Evolutionary conservation across 1,140 invertebrate species (phyloP), one percentile per base, ranked within the genome.

Genomic region (Steinernema khuongi): DNA sequence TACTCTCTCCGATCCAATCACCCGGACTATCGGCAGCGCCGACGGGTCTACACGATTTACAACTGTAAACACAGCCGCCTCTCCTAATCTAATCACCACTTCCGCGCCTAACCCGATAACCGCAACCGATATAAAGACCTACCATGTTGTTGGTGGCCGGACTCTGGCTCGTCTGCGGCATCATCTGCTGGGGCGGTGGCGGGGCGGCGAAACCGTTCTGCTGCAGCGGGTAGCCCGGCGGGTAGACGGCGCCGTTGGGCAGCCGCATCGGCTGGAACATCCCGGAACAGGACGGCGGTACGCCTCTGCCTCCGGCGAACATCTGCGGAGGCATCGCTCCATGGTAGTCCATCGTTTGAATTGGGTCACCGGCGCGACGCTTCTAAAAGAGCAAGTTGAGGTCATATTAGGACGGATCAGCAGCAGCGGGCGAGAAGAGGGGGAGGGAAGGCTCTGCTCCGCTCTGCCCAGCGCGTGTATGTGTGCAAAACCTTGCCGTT

Each of bases 301-400:
- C 36, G 7, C 7, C 36, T 7, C 36, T n/a, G n/a, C 50, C 50
- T 17, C 14, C 7, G 19, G 7, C 50, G 50, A 60, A 60, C 50
- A 60, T 60, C 50, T 60, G 50, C 50, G 50, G 7, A 2, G 50
- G 7, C 50, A 22, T 22, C 50, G 50, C 22, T 26, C 50, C 50
- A 26, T 60, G 50, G 19, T 60, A 60, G 50, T 60, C 50, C 50
- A 60, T 60, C 50, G 50, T 41, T 41, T 41, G 36, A 41, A 41
- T 41, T n/a, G 36, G 36, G 36, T 60, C 50, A 17, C 50, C 50
- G 11, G 50, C 50, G 50, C 50, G 50, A 26, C 50, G 50, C 22
- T 60, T 60, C 50, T 60, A 26, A 60, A 60, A 11, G 22, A 22
- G 19, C n/a, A 41, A 41, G 36, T 11, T 7, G 36, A 41, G 7